Percentiles rank a stretch among this genome's conserved stretches.
Conservation (phyloP, 2,113 vertebrate genomes). For the Picathartes gymnocephalus region DNA sequence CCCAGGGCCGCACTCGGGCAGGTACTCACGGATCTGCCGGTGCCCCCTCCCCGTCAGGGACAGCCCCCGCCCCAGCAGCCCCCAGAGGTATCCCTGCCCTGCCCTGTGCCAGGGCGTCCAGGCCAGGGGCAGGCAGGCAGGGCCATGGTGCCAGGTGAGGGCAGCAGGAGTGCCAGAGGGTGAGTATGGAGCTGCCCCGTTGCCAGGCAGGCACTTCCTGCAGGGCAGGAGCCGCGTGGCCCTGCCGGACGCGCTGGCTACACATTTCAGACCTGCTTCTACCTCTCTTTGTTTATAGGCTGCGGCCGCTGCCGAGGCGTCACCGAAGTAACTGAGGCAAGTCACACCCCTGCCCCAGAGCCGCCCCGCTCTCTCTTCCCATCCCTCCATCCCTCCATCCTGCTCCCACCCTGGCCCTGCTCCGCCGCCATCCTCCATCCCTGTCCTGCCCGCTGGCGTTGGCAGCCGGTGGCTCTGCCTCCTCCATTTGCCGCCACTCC, state of each 20-base stretch:
- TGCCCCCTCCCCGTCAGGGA: conserved; percentile 29
- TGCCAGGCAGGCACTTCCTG: background rate
- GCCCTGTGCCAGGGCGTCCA: background rate
- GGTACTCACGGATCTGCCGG: background rate
- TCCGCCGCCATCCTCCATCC: background rate
- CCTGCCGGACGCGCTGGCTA: conserved; percentile 39
- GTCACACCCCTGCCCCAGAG: conserved; percentile 63
- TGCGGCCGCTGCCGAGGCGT: conserved; percentile 73
- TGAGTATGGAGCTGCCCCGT: conserved; percentile 31
- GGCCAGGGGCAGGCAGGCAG: conserved; percentile 17
- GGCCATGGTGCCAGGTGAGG: background rate
- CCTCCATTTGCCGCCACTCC: background rate
- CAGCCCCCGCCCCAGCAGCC: background rate
- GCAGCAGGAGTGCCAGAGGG: background rate
- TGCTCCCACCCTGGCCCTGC: background rate
- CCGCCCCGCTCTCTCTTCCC: conserved; percentile 50
- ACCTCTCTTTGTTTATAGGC: conserved; percentile 83
- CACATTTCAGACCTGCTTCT: conserved; percentile 65
- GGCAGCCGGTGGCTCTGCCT: background rate
- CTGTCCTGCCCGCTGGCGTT: background rate
- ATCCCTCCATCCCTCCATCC: background rate
- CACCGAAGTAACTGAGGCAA: conserved; percentile 80
- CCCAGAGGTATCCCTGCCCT: background rate
- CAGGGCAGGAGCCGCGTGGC: conserved; percentile 9
- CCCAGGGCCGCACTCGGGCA: background rate